A percentile compares a stretch with the other conserved stretches of the same genome.
These are phyloP conservation scores for Tetanocera ferruginea DNA, from an alignment of 2,888 invertebrate genomes.

Conservation along the genomic window DNA sequence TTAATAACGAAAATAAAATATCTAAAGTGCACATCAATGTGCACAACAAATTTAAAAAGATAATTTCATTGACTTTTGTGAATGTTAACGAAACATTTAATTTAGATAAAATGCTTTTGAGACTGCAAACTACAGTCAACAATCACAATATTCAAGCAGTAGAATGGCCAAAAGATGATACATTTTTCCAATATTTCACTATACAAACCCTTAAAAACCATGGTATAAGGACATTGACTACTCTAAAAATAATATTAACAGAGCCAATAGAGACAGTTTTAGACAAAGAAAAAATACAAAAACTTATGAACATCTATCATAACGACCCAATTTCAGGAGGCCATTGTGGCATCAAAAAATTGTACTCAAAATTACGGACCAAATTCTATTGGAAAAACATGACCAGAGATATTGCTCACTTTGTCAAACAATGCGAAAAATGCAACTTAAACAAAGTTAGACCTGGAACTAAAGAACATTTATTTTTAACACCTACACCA, in stretches of 20 bases:
- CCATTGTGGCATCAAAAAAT: constrained; percentile 29
- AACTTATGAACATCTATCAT: constrained; percentile 22
- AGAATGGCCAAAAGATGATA: constrained; percentile 31
- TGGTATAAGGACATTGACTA: constrained; percentile 29
- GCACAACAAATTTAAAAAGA: constrained; percentile 20
- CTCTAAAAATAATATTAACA: constrained; percentile 27
- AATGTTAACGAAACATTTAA: constrained; percentile 40
- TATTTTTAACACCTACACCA: too few species aligned
- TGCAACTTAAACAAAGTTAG: constrained; percentile 41
- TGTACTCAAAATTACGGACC: constrained; percentile 39
- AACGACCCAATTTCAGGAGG: constrained; percentile 2
- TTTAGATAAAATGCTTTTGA: constrained; percentile 40
- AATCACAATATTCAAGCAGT: constrained; percentile 21
- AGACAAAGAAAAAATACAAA: neutral
- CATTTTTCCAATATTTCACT: constrained; percentile 14
- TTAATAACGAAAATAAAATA: neutral
- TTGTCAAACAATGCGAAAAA: constrained; percentile 34
- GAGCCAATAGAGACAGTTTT: constrained; percentile 22
- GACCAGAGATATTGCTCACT: too few species aligned
- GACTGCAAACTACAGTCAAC: constrained; percentile 24
- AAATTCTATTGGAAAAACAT: constrained; percentile 42
- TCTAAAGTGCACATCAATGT: constrained; percentile 17
- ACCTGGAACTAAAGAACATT: constrained; percentile 36
- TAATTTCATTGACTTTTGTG: constrained; percentile 6
- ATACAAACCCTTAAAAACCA: constrained; percentile 17